A percentile compares a stretch with the other conserved stretches of the same genome.
phyloP scores from a whole-genome alignment of 1,140 invertebrate genomes.

The Globodera ellingtonae region DNA sequence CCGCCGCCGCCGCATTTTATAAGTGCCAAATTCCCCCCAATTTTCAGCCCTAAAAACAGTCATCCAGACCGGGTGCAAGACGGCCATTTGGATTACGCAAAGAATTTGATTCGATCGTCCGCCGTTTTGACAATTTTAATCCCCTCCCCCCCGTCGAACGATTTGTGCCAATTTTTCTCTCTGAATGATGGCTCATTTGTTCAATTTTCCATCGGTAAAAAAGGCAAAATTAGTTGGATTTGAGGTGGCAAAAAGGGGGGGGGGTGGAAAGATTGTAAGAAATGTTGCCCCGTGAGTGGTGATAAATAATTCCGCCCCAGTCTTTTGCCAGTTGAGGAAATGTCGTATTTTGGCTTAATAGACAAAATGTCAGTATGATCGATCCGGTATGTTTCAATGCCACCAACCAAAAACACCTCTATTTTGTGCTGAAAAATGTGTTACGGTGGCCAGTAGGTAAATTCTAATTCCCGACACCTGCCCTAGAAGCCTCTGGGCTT shows the following conservation, averaged over 20 bases:
- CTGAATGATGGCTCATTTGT: conserved; percentile 14
- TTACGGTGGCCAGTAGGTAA: too few relatives aligned
- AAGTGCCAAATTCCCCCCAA: background rate
- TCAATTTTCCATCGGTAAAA: background rate
- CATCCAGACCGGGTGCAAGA: conserved; percentile 90
- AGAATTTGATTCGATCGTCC: conserved; percentile 6
- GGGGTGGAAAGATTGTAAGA: background rate
- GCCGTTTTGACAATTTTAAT: background rate
- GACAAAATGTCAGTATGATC: too few relatives aligned
- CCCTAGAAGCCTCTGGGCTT: too few relatives aligned
- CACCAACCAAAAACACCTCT: too few relatives aligned
- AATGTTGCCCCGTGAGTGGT: background rate
- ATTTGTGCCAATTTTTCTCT: conserved; percentile 9
- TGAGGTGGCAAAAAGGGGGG: background rate
- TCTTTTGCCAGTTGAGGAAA: too few relatives aligned
- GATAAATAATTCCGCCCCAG: background rate
- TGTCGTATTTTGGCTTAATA: too few relatives aligned
- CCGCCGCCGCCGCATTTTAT: background rate
- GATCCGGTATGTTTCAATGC: too few relatives aligned
- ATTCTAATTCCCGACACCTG: too few relatives aligned
- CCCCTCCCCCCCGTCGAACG: too few relatives aligned
- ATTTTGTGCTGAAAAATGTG: too few relatives aligned
- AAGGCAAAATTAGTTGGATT: background rate
- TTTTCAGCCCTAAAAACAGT: conserved; percentile 74
- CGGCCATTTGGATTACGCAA: conserved; percentile 79